Percentiles rank a stretch among this genome's conserved stretches.
These are phyloP conservation scores for Teinopalpus imperialis DNA, from an alignment of 2,888 invertebrate species.

Conservation along the genomic window DNA sequence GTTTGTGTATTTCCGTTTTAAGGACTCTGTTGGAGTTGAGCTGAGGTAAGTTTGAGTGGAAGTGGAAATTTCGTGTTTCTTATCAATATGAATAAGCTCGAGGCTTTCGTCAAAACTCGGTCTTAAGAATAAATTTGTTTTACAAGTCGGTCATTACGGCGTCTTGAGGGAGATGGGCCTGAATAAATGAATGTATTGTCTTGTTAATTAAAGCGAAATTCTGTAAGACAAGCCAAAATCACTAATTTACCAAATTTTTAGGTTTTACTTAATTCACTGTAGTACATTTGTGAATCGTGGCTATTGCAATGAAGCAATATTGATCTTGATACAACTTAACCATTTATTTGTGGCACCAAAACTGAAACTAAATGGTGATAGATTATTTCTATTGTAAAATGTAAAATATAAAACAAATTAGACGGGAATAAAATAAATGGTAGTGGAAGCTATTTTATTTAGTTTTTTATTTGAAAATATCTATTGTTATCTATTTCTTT, in stretches of 20 bases:
- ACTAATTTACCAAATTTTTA: conserved; percentile 15
- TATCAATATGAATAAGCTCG: conserved; percentile 52
- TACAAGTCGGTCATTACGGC: conserved; percentile 41
- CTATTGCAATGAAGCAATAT: no score
- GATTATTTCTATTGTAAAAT: no score
- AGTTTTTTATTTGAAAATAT: no score
- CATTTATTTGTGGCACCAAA: no score
- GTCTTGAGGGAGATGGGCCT: conserved; percentile 36
- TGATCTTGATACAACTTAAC: no score
- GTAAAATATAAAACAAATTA: no score
- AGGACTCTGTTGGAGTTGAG: conserved; percentile 7
- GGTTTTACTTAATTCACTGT: no score
- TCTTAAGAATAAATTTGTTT: conserved; percentile 40
- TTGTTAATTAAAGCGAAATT: conserved; percentile 39
- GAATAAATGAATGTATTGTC: conserved; percentile 48
- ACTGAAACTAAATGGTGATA: no score
- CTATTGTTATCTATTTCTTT: no score
- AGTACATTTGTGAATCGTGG: no score
- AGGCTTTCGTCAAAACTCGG: conserved; percentile 32
- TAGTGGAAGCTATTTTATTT: no score
- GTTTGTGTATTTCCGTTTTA: conserved; percentile 32
- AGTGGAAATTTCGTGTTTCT: conserved; percentile 27
- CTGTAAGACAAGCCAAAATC: conserved; percentile 30
- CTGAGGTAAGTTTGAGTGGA: conserved; percentile 16
- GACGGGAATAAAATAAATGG: no score